A percentile compares a stretch with the other conserved stretches of the same genome.
Conservation (phyloP, 2,113 vertebrate genomes). For the Syngnathus scovelli region DNA sequence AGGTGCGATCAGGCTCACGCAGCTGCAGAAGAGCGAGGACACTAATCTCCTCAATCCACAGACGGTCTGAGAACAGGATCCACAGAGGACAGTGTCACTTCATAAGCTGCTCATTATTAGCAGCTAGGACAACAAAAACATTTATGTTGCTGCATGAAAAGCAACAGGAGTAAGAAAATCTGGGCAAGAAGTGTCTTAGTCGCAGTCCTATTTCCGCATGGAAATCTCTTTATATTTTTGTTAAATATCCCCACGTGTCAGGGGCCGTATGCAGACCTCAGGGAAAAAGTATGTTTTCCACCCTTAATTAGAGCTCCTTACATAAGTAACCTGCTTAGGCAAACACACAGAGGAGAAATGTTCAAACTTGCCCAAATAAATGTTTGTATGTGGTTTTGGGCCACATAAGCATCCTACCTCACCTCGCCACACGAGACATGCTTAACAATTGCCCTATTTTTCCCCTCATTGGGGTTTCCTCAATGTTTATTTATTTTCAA, state of each 20-base stretch:
- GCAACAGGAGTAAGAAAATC: not conserved
- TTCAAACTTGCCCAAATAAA: slow-evolving; percentile 63
- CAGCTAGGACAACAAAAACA: slow-evolving; percentile 1
- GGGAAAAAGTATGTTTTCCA: slow-evolving; percentile 33
- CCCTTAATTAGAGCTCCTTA: slow-evolving; percentile 49
- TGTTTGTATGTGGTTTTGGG: slow-evolving; percentile 61
- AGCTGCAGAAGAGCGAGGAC: slow-evolving; percentile 19
- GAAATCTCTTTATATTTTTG: slow-evolving; percentile 30
- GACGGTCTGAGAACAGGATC: slow-evolving; percentile 10
- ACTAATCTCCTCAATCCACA: slow-evolving; percentile 26
- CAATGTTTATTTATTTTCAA: slow-evolving; percentile 1
- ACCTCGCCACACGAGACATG: slow-evolving; percentile 24
- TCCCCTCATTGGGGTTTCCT: slow-evolving; percentile 14
- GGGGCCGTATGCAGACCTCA: slow-evolving; percentile 29
- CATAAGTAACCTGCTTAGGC: slow-evolving; percentile 57
- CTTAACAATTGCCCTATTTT: slow-evolving; percentile 35
- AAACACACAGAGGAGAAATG: slow-evolving; percentile 50
- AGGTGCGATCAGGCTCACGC: slow-evolving; percentile 14
- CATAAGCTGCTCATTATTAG: slow-evolving; percentile 22
- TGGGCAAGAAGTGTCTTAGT: slow-evolving; percentile 20
- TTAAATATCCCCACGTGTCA: slow-evolving; percentile 33
- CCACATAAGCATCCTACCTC: slow-evolving; percentile 46
- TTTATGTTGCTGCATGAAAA: not conserved
- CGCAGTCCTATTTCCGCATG: slow-evolving; percentile 27
- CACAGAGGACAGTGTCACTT: slow-evolving; percentile 12